These are phyloP conservation scores for Varanus komodoensis DNA, from an alignment of 2,113 vertebrate genomes.

Conservation along the genomic window DNA sequence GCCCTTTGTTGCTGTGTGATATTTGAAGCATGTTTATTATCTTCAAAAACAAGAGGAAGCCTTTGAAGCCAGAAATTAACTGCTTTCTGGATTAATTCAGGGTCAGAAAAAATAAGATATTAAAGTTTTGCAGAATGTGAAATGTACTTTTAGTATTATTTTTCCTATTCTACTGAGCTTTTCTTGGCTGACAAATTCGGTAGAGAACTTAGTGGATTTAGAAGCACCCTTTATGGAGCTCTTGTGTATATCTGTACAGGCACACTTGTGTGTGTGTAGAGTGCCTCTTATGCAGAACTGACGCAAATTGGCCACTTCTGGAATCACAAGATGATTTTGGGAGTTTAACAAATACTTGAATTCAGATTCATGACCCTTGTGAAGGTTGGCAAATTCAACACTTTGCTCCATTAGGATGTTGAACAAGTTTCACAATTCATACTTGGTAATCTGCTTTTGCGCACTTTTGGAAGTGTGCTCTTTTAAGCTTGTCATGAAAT, in stretches of 20 bases:
- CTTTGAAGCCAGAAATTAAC: slow-evolving; percentile 41
- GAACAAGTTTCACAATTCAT: neutral
- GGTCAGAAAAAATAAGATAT: neutral
- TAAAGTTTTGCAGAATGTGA: neutral
- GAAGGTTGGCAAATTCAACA: neutral
- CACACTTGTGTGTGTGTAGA: neutral
- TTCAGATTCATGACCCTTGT: neutral
- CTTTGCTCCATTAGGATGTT: neutral
- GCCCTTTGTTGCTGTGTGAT: slow-evolving; percentile 35
- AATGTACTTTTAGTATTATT: neutral
- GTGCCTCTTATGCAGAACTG: accelerated
- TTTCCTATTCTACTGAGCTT: neutral
- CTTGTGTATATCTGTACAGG: neutral
- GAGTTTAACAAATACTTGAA: slow-evolving; percentile 17
- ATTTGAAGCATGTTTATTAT: slow-evolving; percentile 50
- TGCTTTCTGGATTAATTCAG: slow-evolving; percentile 25
- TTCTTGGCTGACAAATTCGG: neutral
- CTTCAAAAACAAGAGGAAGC: slow-evolving; percentile 35
- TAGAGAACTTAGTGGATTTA: neutral
- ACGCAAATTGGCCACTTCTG: slow-evolving; percentile 11
- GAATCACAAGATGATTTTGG: slow-evolving; percentile 10
- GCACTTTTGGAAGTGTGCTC: neutral
- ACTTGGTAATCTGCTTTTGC: neutral
- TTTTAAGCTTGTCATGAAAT: neutral
- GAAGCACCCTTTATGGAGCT: slow-evolving; percentile 20